A percentile compares a stretch with the other conserved stretches of the same genome.
Evolutionary conservation across 2,888 invertebrate species (phyloP).

Genomic region (Micoletzkya japonica): DNA sequence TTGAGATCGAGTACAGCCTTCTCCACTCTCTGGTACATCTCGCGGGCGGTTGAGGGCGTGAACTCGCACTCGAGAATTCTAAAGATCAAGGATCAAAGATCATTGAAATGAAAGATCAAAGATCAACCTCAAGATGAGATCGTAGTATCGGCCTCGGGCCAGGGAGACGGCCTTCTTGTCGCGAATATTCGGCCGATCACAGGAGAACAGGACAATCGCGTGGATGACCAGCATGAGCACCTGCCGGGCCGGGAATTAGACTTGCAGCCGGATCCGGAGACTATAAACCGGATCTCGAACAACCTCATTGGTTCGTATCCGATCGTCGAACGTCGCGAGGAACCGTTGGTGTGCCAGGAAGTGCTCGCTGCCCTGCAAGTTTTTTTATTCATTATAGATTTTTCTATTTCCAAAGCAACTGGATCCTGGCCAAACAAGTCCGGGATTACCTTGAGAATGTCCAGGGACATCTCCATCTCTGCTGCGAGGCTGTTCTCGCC

Average conservation of each 20-base stretch:
- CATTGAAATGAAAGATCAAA: neutral
- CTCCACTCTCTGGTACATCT: constrained; percentile 36
- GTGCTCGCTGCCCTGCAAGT: constrained; percentile 25
- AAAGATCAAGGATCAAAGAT: constrained; percentile 26
- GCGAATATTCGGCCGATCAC: constrained; percentile 74
- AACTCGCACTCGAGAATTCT: constrained; percentile 49
- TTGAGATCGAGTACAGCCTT: constrained; percentile 14
- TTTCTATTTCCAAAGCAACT: neutral
- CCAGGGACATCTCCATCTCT: constrained; percentile 20
- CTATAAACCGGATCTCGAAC: neutral
- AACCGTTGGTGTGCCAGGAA: constrained; percentile 13
- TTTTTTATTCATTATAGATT: neutral
- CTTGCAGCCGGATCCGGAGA: neutral
- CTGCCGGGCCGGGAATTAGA: neutral
- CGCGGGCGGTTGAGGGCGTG: constrained; percentile 33
- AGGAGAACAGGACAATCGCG: constrained; percentile 32
- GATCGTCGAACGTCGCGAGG: constrained; percentile 21
- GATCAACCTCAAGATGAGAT: constrained; percentile 36
- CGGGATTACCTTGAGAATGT: constrained; percentile 18
- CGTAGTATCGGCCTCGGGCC: constrained; percentile 73
- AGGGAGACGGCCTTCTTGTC: constrained; percentile 82
- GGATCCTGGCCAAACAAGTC: neutral
- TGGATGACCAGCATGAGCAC: constrained; percentile 23
- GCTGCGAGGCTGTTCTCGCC: too few relatives aligned
- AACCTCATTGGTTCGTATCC: constrained; percentile 26